Evolutionary conservation across 2,797 vertebrate genomes (phyloP), one percentile per base, ranked within the genome.

Genomic region (Enteromius radiatus): DNA sequence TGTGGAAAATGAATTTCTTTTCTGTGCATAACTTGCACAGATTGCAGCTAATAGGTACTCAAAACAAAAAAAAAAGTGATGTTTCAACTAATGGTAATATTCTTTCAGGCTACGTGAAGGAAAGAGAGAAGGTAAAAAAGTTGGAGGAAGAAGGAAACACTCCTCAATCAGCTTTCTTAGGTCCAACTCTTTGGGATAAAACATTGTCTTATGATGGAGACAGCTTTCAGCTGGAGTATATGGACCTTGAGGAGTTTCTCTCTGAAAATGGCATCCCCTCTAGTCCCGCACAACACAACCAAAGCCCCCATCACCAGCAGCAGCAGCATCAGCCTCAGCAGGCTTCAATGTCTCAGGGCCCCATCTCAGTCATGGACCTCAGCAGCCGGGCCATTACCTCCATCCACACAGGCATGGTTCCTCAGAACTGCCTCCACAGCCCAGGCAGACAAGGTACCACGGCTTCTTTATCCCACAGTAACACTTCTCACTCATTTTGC

Each of bases 171-270:
- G 96, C 96, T 52, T 97, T 97, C 92, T 88, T 97, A 93, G 96
- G 96, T n/a, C 96, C 96, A 78, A 97, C 96, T 63, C 93, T 97
- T 88, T 97, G 96, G 96, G 96, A 97, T 94, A 97, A 97, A 94
- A 97, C 96, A 8, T 93, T 97, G 86, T 95, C 96, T 15, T 97
- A 97, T 1, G 96, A 97, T 84, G 96, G 95, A 87, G 96, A 97
- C 89, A 95, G 93, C 90, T 97, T 97, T 93, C 96, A 97, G 90
- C 90, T 97, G 94, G 96, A 97, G 92, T 97, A 97, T 92, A 97
- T 97, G 96, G 96, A 97, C 93, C 93, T 97, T 92, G 96, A 97
- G 90, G 96, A 97, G 90, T 97, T 97, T 89, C 93, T 97, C 70
- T 96, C 95, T 0, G 96, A 97, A 92, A 97, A 97, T 85, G 96